Evolutionary conservation across 1,140 invertebrate species (phyloP).

Genomic region (Zaprionus taronus): DNA sequence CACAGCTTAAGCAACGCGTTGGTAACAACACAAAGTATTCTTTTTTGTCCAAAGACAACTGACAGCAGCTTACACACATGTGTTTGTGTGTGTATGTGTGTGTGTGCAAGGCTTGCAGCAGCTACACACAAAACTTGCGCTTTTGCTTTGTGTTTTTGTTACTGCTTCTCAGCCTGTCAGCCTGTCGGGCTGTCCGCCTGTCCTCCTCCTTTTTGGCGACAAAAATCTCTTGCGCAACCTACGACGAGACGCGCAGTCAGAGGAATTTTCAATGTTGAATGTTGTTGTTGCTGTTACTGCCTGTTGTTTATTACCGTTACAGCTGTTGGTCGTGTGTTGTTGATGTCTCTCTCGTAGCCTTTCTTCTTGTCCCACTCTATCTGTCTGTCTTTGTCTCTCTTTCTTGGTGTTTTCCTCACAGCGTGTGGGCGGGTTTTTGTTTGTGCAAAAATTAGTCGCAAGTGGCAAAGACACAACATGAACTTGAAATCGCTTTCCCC

Average conservation of each 20-base stretch:
- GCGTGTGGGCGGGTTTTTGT: slow-evolving; percentile 53
- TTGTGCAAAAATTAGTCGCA: slow-evolving; percentile 72
- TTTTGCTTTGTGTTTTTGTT: slow-evolving; percentile 44
- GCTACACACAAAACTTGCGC: slow-evolving; percentile 37
- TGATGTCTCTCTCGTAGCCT: slow-evolving; percentile 25
- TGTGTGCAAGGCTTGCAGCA: slow-evolving; percentile 55
- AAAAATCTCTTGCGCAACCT: slow-evolving; percentile 72
- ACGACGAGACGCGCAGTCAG: slow-evolving; percentile 15
- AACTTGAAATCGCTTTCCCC: slow-evolving; percentile 64
- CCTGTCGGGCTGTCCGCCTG: slow-evolving; percentile 21
- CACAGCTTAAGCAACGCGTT: neutral
- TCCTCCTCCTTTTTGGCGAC: slow-evolving; percentile 59
- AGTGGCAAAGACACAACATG: slow-evolving; percentile 42
- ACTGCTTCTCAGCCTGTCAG: slow-evolving; percentile 8
- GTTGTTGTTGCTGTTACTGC: slow-evolving; percentile 45
- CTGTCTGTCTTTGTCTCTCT: slow-evolving; percentile 3
- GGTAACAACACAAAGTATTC: neutral
- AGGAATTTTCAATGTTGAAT: slow-evolving; percentile 39
- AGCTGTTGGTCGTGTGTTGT: slow-evolving; percentile 59
- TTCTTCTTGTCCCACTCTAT: neutral
- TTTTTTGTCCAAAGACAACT: slow-evolving; percentile 8
- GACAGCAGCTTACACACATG: slow-evolving; percentile 5
- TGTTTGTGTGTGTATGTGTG: slow-evolving; percentile 7
- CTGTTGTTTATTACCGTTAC: slow-evolving; percentile 77
- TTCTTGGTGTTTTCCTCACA: slow-evolving; percentile 9